Conservation (phyloP, 2,888 invertebrate species). For the Crepidodera aurea region DNA sequence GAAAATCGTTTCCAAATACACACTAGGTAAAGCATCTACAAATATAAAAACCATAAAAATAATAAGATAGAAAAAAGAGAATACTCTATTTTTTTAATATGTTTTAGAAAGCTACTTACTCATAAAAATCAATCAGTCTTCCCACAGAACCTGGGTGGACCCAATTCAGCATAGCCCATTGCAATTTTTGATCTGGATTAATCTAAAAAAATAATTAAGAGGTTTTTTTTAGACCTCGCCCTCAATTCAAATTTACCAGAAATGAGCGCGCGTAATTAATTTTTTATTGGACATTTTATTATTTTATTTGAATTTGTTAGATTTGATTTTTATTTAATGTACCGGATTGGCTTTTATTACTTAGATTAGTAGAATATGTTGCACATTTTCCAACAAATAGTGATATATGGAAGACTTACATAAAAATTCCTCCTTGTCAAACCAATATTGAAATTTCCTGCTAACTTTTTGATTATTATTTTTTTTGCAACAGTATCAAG, state of each 20-base stretch:
- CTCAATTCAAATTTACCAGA: too few relatives aligned
- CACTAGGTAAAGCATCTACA: not conserved
- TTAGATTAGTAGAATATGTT: too few relatives aligned
- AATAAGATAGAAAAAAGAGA: not conserved
- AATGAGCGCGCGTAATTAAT: too few relatives aligned
- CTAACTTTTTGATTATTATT: constrained; percentile 46
- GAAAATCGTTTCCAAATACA: not conserved
- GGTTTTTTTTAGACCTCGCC: too few relatives aligned
- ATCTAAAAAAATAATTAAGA: constrained; percentile 45
- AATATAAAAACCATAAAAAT: not conserved
- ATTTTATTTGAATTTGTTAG: too few relatives aligned
- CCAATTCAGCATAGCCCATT: constrained; percentile 57
- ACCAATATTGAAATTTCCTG: constrained; percentile 53
- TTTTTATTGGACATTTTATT: too few relatives aligned
- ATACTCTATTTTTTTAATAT: not conserved
- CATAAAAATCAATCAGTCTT: constrained; percentile 49
- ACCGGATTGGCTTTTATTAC: too few relatives aligned
- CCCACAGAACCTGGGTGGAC: constrained; percentile 51
- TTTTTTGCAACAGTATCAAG: constrained; percentile 53
- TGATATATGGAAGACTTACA: too few relatives aligned
- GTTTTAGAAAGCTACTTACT: constrained; percentile 40
- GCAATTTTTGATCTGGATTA: constrained; percentile 53
- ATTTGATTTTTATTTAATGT: too few relatives aligned
- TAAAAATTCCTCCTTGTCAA: constrained; percentile 54
- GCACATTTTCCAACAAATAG: too few relatives aligned